Conservation (phyloP, 1,140 invertebrate genomes). For the Orchestia grillus region DNA sequence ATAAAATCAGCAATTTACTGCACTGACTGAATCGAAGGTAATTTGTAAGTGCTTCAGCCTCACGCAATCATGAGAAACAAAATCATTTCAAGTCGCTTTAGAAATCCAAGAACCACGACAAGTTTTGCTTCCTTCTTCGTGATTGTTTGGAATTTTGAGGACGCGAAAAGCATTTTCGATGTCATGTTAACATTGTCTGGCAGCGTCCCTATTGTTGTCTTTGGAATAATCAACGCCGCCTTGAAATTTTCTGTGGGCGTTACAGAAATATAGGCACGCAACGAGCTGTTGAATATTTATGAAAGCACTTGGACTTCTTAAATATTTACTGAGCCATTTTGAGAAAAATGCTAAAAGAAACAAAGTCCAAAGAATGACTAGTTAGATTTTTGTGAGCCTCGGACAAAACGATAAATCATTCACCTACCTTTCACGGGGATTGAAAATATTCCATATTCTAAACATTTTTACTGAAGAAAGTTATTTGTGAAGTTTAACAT, state of each 20-base stretch:
- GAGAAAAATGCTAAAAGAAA: neutral
- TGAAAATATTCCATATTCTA: too few species aligned
- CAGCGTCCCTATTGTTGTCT: neutral
- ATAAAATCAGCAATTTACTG: too few species aligned
- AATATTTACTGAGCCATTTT: neutral
- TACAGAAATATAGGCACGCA: neutral
- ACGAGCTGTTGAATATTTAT: neutral
- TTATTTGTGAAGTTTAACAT: too few species aligned
- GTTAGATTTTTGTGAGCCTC: neutral
- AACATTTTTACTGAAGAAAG: too few species aligned
- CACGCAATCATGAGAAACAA: too few species aligned
- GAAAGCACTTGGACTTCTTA: neutral
- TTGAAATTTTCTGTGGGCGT: neutral
- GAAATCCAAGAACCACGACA: neutral
- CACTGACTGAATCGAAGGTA: too few species aligned
- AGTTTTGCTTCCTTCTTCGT: neutral
- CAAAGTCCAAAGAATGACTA: neutral
- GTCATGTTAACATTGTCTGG: neutral
- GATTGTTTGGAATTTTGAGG: neutral
- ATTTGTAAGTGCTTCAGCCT: too few species aligned
- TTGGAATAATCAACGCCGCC: neutral
- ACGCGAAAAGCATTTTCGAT: neutral
- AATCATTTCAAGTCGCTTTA: too few species aligned
- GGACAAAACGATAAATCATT: too few species aligned
- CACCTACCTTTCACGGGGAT: too few species aligned